Percentiles rank a stretch among this genome's conserved stretches.
These are phyloP conservation scores for Uromys caudimaculatus DNA, from an alignment of 2,797 vertebrate genomes.

Conservation along the genomic window DNA sequence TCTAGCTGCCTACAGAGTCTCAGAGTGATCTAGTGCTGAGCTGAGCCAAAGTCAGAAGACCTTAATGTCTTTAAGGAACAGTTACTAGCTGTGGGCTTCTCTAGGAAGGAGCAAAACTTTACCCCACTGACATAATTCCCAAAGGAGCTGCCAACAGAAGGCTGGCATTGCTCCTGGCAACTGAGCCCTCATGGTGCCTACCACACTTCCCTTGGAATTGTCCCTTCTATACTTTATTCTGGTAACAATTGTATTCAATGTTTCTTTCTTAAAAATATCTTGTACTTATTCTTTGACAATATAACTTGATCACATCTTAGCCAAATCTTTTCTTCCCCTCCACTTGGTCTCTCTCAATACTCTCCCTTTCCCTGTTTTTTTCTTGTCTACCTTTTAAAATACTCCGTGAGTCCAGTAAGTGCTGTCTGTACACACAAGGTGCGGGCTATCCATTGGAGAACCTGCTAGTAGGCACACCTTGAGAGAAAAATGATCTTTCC, in stretches of 20 bases:
- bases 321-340: background rate
- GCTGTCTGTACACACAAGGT: background rate
- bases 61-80: background rate
- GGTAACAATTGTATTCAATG: background rate
- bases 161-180: too few relatives aligned
- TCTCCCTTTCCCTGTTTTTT: background rate
- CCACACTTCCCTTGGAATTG: background rate
- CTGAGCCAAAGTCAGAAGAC: background rate
- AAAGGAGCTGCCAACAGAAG: background rate
- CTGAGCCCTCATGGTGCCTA: fast-evolving
- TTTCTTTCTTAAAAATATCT: background rate
- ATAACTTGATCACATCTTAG: background rate
- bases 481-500: background rate
- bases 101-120: background rate
- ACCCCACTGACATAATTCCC: background rate
- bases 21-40: background rate
- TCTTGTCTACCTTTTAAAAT: background rate
- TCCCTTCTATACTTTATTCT: background rate
- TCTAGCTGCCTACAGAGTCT: background rate
- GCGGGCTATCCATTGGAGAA: too few relatives aligned
- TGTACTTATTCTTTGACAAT: background rate
- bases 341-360: background rate
- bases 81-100: background rate
- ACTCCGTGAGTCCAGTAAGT: background rate
- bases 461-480: too few relatives aligned